Percentiles rank a stretch among this genome's conserved stretches.
These are phyloP conservation scores for Zygothrica quintamaculata DNA, from an alignment of 2,888 invertebrate species.

Conservation along the genomic window DNA sequence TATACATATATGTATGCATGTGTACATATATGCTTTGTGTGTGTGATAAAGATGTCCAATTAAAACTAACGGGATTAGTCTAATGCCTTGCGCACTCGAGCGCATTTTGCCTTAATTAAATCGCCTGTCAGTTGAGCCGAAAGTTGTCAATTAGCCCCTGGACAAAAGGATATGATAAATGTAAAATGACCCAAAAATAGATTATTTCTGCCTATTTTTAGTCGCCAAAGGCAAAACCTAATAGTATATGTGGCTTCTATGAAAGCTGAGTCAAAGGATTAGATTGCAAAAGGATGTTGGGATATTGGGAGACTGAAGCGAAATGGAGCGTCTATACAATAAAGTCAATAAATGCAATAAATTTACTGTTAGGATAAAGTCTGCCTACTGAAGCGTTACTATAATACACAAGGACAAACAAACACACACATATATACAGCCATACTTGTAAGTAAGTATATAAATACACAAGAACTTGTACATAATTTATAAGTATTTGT, in stretches of 20 bases:
- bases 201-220: conserved; percentile 42
- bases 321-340: conserved; percentile 22
- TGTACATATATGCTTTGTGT: conserved; percentile 26
- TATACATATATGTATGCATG: conserved; percentile 10
- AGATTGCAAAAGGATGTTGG: conserved; percentile 38
- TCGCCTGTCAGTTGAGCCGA: conserved; percentile 59
- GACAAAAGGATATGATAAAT: conserved; percentile 24
- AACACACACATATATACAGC: conserved; percentile 1
- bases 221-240: conserved; percentile 28
- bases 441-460: too few relatives aligned
- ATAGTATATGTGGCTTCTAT: conserved; percentile 50
- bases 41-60: conserved; percentile 71
- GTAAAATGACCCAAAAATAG: conserved; percentile 56
- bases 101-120: conserved; percentile 68
- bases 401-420: conserved; percentile 15
- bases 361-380: conserved; percentile 48
- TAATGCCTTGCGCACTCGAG: conserved; percentile 66
- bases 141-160: conserved; percentile 65
- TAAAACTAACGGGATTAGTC: conserved; percentile 74
- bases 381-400: conserved; percentile 28
- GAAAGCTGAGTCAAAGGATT: conserved; percentile 60
- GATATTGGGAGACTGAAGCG: conserved; percentile 15
- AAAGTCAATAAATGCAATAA: conserved; percentile 52
- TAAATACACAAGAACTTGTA: background rate
- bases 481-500: conserved; percentile 37